Percentiles rank a stretch among this genome's conserved stretches.
These are phyloP conservation scores for Drosophila yooni DNA, from an alignment of 2,888 invertebrate species.

Conservation along the genomic window DNA sequence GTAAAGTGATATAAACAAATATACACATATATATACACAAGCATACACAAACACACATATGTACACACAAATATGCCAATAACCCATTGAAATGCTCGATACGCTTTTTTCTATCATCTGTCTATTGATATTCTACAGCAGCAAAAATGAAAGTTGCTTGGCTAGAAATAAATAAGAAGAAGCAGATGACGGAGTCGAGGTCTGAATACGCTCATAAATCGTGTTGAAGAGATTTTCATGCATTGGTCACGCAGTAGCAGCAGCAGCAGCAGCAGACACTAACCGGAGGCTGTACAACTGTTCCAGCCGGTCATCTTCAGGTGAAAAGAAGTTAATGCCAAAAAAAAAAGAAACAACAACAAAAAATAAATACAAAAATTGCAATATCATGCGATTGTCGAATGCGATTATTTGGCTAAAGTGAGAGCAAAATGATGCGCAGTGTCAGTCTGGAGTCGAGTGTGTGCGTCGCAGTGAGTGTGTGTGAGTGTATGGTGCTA, in stretches of 20 bases:
- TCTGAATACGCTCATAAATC: conserved; percentile 43
- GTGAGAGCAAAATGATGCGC: conserved; percentile 59
- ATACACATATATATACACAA: conserved; percentile 9
- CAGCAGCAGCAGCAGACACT: conserved; percentile 35
- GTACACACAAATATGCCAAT: conserved; percentile 57
- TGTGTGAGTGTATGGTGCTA: conserved; percentile 41
- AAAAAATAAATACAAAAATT: conserved; percentile 34
- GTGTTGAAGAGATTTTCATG: conserved; percentile 51
- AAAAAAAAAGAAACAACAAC: conserved; percentile 26
- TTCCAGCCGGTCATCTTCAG: conserved; percentile 31
- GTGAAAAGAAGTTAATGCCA: conserved; percentile 71
- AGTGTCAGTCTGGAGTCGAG: neutral
- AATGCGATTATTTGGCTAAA: conserved; percentile 56
- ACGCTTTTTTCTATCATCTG: conserved; percentile 51
- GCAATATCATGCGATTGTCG: conserved; percentile 69
- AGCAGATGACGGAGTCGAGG: conserved; percentile 9
- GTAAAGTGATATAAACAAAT: conserved; percentile 59
- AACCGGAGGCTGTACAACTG: conserved; percentile 32
- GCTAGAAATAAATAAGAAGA: conserved; percentile 35
- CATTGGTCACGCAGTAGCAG: conserved; percentile 44
- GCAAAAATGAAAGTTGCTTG: conserved; percentile 76
- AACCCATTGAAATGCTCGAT: conserved; percentile 65
- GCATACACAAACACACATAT: conserved; percentile 21
- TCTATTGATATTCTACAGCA: conserved; percentile 66
- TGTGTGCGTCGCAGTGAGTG: conserved; percentile 4